A percentile compares a stretch with the other conserved stretches of the same genome.
phyloP scores from a whole-genome alignment of 2,797 vertebrate species.

The Gambelia wislizenii region DNA sequence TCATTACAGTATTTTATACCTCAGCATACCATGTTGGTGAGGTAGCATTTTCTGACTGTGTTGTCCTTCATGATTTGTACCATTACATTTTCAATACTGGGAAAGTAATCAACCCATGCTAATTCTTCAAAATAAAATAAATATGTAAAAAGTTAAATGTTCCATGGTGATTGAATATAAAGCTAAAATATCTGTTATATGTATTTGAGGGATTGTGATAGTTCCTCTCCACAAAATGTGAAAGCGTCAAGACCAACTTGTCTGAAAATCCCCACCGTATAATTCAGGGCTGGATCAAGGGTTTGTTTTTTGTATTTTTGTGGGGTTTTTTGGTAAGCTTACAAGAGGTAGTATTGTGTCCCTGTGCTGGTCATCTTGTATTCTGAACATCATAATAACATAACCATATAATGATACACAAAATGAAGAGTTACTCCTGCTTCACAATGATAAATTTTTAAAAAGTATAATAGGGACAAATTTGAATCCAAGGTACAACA shows the following conservation, averaged over 20 bases:
- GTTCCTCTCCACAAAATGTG: not conserved
- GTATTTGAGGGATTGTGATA: not conserved
- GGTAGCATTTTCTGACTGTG: accelerated
- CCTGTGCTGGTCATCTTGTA: not conserved
- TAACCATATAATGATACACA: not conserved
- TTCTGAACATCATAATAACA: not conserved
- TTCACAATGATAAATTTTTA: not conserved
- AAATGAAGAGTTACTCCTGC: not conserved
- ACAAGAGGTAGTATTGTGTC: not conserved
- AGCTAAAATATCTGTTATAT: conserved; percentile 8
- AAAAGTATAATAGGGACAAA: not conserved
- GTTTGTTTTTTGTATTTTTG: no score
- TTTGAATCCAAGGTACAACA: not conserved
- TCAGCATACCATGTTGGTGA: not conserved
- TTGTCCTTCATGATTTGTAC: not conserved
- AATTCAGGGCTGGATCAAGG: not conserved
- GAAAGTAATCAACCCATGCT: accelerated
- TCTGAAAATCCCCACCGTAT: not conserved
- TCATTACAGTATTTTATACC: not conserved
- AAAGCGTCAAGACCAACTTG: not conserved
- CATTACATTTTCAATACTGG: not conserved
- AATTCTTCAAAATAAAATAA: not conserved
- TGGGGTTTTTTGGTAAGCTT: not conserved
- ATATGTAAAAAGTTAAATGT: not conserved
- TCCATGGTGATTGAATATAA: not conserved